These are phyloP conservation scores for Halcyon badia DNA, from an alignment of 2,797 vertebrate genomes.

Conservation along the genomic window DNA sequence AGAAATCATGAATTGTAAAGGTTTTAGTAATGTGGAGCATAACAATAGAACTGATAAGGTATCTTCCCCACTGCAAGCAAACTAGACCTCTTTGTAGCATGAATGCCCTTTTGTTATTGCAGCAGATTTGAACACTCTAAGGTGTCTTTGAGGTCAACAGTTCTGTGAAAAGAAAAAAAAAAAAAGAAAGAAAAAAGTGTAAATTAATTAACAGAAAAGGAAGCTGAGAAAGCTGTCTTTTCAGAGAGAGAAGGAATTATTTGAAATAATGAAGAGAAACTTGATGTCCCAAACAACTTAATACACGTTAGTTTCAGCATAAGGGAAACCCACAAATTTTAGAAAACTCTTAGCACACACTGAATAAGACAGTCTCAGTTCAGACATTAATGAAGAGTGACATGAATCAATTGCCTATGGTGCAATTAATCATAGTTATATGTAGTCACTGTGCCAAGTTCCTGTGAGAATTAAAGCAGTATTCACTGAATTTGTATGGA, in stretches of 20 bases:
- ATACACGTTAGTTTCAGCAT: background rate
- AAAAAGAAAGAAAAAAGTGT: background rate
- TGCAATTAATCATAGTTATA: background rate
- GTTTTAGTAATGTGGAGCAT: background rate
- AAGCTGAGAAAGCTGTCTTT: background rate
- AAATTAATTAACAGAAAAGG: background rate
- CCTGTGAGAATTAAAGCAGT: background rate
- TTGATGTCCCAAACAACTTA: background rate
- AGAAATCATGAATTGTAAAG: background rate
- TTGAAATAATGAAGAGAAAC: background rate
- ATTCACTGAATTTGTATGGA: background rate
- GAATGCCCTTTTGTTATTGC: background rate
- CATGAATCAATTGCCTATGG: background rate
- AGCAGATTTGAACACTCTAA: background rate
- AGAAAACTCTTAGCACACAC: background rate
- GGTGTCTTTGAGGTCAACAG: background rate
- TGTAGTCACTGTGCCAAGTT: background rate
- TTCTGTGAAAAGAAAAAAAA: background rate
- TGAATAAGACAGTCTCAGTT: background rate
- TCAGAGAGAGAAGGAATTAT: background rate
- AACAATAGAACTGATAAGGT: background rate
- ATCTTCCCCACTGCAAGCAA: background rate
- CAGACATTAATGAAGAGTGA: background rate
- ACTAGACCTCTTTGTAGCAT: background rate
- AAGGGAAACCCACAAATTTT: background rate